phyloP scores from a whole-genome alignment of 2,797 vertebrate genomes.

The Tokudaia tokunoshimensis region DNA sequence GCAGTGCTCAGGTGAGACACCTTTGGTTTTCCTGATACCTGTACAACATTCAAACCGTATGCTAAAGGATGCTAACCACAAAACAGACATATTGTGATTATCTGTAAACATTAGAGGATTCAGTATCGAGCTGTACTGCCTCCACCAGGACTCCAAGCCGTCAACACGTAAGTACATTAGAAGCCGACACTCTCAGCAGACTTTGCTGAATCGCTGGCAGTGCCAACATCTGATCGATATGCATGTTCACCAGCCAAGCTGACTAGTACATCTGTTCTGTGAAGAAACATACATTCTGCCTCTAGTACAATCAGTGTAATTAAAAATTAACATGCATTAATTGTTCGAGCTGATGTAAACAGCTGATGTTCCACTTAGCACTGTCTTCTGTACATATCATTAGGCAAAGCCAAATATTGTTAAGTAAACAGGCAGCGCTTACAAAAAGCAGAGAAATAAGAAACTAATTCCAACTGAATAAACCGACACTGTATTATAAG shows the following conservation, averaged over 20 bases:
- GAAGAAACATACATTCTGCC: constrained; percentile 94
- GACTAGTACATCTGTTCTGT: constrained; percentile 94
- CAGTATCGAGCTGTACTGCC: constrained; percentile 66
- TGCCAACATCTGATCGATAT: constrained; percentile 92
- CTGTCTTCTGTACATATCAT: constrained; percentile 96
- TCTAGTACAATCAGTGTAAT: constrained; percentile 98
- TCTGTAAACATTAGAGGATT: constrained; percentile 80
- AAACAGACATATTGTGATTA: constrained; percentile 85
- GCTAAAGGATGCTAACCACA: constrained; percentile 61
- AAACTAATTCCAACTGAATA: constrained; percentile 90
- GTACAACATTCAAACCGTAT: constrained; percentile 22
- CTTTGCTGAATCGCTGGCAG: constrained; percentile 87
- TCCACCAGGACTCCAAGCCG: constrained; percentile 77
- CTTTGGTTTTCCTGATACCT: constrained; percentile 65
- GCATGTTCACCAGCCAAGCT: constrained; percentile 90
- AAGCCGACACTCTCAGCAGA: constrained; percentile 84
- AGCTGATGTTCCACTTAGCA: constrained; percentile 97
- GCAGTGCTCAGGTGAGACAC: background rate
- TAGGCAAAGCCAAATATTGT: constrained; percentile 92
- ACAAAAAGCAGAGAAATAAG: constrained; percentile 87
- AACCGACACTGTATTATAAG: constrained; percentile 86
- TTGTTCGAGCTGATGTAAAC: constrained; percentile 98
- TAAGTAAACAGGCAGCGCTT: constrained; percentile 90
- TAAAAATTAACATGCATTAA: constrained; percentile 99
- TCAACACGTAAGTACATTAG: constrained; percentile 83